These are phyloP conservation scores for Lepus oiostolus DNA, from an alignment of 2,797 vertebrate genomes.

Conservation along the genomic window DNA sequence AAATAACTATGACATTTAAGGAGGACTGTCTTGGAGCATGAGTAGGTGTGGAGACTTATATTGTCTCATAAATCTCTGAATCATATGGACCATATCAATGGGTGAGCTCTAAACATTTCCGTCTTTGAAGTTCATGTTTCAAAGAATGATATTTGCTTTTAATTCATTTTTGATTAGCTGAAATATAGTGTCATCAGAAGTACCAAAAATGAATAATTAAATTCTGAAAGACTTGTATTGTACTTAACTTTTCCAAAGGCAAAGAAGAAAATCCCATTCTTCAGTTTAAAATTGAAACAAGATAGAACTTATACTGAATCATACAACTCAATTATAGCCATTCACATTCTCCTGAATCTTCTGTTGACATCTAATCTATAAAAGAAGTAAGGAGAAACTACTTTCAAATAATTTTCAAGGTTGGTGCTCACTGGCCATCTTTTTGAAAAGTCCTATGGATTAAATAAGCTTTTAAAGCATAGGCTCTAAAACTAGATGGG, in stretches of 20 bases:
- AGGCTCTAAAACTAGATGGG: not conserved
- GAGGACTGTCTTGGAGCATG: not conserved
- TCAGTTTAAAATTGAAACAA: constrained; percentile 46
- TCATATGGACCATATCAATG: not conserved
- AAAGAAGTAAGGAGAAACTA: constrained; percentile 27
- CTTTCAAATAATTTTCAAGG: constrained; percentile 34
- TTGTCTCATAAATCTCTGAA: not conserved
- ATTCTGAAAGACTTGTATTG: not conserved
- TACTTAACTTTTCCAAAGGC: not conserved
- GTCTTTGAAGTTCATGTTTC: not conserved
- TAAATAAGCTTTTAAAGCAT: not conserved
- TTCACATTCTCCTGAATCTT: not conserved
- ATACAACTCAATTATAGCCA: not conserved
- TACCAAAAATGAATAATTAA: constrained; percentile 24
- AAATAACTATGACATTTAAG: not conserved
- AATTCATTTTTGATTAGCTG: constrained; percentile 2
- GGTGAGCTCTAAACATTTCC: not conserved
- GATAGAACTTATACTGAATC: constrained; percentile 22
- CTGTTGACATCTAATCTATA: not conserved
- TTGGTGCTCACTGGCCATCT: not conserved
- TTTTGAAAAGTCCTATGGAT: not conserved
- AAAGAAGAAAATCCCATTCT: not conserved
- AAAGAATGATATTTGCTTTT: constrained; percentile 34
- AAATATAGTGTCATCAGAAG: not conserved
- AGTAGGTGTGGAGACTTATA: not conserved